These are phyloP conservation scores for Diplosoma virens DNA, from an alignment of 23 tunicate genomes.

Conservation along the genomic window DNA sequence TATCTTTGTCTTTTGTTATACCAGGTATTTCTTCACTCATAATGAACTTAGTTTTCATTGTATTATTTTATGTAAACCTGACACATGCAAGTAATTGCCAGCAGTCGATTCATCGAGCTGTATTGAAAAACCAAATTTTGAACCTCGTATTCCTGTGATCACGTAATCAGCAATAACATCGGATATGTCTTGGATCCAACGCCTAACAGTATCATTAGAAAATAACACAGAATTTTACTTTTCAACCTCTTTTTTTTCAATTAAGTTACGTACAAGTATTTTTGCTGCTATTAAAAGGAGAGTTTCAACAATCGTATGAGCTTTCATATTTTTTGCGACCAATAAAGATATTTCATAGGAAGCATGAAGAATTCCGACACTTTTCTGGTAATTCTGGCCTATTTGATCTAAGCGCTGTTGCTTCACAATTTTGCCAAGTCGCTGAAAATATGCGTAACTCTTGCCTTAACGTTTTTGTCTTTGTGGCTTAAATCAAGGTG, in stretches of 20 bases:
- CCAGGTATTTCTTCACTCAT: not conserved
- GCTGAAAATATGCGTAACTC: too few relatives aligned
- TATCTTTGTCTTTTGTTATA: constrained; percentile 5
- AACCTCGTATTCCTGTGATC: constrained; percentile 45
- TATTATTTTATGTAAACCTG: constrained; percentile 34
- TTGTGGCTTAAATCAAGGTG: too few relatives aligned
- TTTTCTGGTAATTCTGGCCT: too few relatives aligned
- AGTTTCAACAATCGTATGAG: too few relatives aligned
- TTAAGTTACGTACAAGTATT: constrained; percentile 23
- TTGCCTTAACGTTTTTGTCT: too few relatives aligned
- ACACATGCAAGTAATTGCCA: constrained; percentile 41
- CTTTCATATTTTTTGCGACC: too few relatives aligned
- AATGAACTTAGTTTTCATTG: constrained; percentile 42
- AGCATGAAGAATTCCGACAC: too few relatives aligned
- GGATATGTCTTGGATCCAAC: constrained; percentile 20
- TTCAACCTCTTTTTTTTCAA: constrained; percentile 15
- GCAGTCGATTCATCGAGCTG: constrained; percentile 63
- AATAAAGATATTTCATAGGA: too few relatives aligned
- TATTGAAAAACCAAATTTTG: constrained; percentile 41
- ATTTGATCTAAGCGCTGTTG: too few relatives aligned
- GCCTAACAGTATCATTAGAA: constrained; percentile 45
- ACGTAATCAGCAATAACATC: constrained; percentile 45
- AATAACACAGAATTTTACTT: constrained; percentile 37
- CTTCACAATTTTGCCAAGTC: too few relatives aligned
- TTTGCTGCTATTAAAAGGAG: constrained; percentile 53